phyloP scores from a whole-genome alignment of 1,140 invertebrate genomes.

The Temnothorax nylanderi region DNA sequence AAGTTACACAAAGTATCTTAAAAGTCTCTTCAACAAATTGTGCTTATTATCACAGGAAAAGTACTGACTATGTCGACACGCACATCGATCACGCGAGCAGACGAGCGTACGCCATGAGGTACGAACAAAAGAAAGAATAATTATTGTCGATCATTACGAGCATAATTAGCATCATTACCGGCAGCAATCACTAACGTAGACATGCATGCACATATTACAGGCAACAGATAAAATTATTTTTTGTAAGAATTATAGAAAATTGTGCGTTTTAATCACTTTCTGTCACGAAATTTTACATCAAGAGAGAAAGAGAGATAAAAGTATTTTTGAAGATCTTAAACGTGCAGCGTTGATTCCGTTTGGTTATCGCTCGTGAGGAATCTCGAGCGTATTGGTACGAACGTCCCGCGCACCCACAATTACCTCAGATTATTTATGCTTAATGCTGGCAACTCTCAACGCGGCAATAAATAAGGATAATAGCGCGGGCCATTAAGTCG shows the following conservation, averaged over 20 bases:
- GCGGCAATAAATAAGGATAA: slow-evolving; percentile 84
- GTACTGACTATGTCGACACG: slow-evolving; percentile 38
- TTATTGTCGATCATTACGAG: slow-evolving; percentile 53
- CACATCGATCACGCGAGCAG: slow-evolving; percentile 50
- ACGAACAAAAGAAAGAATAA: slow-evolving; percentile 47
- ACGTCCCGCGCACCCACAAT: slow-evolving; percentile 74
- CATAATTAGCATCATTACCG: slow-evolving; percentile 39
- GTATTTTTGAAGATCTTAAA: background rate
- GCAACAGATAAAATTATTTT: slow-evolving; percentile 8
- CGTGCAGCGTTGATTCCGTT: background rate
- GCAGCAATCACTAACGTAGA: slow-evolving; percentile 19
- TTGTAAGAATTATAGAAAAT: background rate
- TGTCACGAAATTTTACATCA: background rate
- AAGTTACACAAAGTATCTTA: slow-evolving; percentile 21
- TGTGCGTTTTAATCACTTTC: background rate
- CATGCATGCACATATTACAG: background rate
- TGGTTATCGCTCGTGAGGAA: background rate
- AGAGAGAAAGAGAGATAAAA: background rate
- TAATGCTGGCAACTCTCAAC: slow-evolving; percentile 80
- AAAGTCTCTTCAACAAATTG: background rate
- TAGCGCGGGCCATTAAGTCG: slow-evolving; percentile 82
- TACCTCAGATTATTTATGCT: slow-evolving; percentile 84
- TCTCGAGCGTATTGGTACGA: background rate
- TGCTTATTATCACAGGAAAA: slow-evolving; percentile 50
- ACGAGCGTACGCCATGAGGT: slow-evolving; percentile 23